Conservation (phyloP, 2,888 invertebrate genomes). For the Calameuta idolon region DNA sequence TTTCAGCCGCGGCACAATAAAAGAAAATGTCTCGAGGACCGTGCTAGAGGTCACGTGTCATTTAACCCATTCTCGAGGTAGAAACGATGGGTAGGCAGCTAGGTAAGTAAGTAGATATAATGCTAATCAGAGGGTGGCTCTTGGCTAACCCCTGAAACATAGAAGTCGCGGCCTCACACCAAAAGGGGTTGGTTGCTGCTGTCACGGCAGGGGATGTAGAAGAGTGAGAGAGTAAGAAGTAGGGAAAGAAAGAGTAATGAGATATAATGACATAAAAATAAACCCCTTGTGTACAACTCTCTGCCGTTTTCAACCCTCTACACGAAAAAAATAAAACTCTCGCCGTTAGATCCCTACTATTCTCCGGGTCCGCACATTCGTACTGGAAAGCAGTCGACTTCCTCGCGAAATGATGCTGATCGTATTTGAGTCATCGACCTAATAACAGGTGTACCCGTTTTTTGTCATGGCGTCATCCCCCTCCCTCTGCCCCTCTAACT, state of each 20-base stretch:
- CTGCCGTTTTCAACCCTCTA: constrained; percentile 13
- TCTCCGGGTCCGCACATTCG: constrained; percentile 25
- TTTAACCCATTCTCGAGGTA: constrained; percentile 17
- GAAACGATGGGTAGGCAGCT: background rate
- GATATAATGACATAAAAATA: constrained; percentile 55
- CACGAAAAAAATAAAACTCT: constrained; percentile 26
- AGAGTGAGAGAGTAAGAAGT: background rate
- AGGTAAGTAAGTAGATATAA: background rate
- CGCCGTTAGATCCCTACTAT: background rate
- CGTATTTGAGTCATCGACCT: constrained; percentile 51
- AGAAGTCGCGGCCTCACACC: background rate
- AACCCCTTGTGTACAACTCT: constrained; percentile 28
- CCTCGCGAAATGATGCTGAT: constrained; percentile 41
- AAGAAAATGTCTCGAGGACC: constrained; percentile 16
- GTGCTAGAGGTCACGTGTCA: constrained; percentile 20
- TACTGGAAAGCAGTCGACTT: constrained; percentile 41
- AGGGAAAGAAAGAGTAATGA: constrained; percentile 38
- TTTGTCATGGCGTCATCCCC: background rate
- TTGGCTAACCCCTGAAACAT: background rate
- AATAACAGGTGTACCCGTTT: constrained; percentile 49
- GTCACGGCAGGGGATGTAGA: background rate
- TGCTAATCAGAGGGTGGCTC: background rate
- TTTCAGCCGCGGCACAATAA: constrained; percentile 16
- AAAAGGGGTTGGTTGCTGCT: background rate
- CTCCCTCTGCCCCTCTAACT: background rate